A percentile compares a stretch with the other conserved stretches of the same genome.
Conservation (phyloP, 2,113 vertebrate genomes). For the Lucifuga dentata region DNA sequence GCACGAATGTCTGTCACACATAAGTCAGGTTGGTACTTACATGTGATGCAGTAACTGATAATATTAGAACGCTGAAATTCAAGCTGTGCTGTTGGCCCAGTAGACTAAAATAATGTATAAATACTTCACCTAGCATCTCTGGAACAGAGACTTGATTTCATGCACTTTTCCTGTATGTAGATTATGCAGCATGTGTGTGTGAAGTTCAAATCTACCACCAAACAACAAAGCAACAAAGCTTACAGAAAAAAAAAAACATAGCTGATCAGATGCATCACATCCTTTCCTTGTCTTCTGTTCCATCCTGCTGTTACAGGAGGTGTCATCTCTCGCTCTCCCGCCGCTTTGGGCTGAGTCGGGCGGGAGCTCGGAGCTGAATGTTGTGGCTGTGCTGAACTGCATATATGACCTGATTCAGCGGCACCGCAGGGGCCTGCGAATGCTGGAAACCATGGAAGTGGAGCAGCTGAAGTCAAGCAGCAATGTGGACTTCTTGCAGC, state of each 20-base stretch:
- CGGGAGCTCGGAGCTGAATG: constrained; percentile 81
- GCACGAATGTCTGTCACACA: constrained; percentile 90
- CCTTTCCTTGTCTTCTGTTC: neutral
- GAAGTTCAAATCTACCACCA: neutral
- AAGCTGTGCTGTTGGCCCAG: too few relatives aligned
- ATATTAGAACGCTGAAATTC: too few relatives aligned
- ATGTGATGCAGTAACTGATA: neutral
- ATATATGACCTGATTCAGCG: constrained; percentile 91
- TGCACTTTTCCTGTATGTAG: neutral
- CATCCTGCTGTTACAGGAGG: constrained; percentile 82
- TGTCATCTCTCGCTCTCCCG: constrained; percentile 89
- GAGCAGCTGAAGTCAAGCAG: constrained; percentile 91
- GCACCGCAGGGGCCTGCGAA: constrained; percentile 86
- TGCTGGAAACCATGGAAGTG: constrained; percentile 90
- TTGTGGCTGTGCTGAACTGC: constrained; percentile 89
- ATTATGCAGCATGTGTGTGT: too few relatives aligned
- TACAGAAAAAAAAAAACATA: neutral
- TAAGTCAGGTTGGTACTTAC: constrained; percentile 85
- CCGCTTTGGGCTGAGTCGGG: constrained; percentile 84
- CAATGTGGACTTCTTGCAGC: constrained; percentile 89
- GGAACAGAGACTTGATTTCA: neutral
- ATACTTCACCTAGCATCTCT: neutral
- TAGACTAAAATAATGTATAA: too few relatives aligned
- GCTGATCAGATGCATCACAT: neutral
- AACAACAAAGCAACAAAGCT: neutral